These are phyloP conservation scores for Nebria ingens DNA, from an alignment of 1,140 invertebrate genomes.

Conservation along the genomic window DNA sequence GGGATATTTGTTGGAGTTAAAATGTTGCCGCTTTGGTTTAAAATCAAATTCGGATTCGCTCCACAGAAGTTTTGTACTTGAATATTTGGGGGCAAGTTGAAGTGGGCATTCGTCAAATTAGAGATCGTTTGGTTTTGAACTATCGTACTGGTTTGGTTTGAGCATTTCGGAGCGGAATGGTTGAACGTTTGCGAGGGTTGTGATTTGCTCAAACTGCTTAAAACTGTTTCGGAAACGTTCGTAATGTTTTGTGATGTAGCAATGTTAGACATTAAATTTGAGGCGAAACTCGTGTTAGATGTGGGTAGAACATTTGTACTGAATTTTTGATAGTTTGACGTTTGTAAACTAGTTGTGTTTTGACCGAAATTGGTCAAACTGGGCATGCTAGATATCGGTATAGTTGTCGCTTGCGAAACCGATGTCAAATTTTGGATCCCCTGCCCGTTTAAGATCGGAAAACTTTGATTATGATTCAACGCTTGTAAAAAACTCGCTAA, in stretches of 20 bases:
- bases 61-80: conserved; percentile 15
- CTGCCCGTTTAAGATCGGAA: not conserved
- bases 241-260: not conserved
- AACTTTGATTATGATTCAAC: not conserved
- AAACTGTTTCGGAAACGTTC: not conserved
- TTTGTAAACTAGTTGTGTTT: not conserved
- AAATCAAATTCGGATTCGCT: not conserved
- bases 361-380: not conserved
- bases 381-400: not conserved
- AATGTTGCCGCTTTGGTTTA: conserved; percentile 1
- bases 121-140: conserved; percentile 15
- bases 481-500: not conserved
- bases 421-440: not conserved
- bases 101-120: not conserved
- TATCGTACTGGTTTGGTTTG: conserved; percentile 4
- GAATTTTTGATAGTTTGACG: not conserved
- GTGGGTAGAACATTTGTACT: not conserved
- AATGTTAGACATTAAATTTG: not conserved
- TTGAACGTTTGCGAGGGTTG: not conserved
- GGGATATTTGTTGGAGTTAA: conserved; percentile 22
- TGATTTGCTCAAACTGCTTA: not conserved
- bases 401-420: not conserved
- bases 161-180: not conserved
- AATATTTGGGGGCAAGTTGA: conserved; percentile 10
- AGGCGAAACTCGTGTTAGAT: not conserved